Base-by-base conservation (phyloP, 2,113 vertebrate genomes). In the Daphoenositta chrysoptera region DNA sequence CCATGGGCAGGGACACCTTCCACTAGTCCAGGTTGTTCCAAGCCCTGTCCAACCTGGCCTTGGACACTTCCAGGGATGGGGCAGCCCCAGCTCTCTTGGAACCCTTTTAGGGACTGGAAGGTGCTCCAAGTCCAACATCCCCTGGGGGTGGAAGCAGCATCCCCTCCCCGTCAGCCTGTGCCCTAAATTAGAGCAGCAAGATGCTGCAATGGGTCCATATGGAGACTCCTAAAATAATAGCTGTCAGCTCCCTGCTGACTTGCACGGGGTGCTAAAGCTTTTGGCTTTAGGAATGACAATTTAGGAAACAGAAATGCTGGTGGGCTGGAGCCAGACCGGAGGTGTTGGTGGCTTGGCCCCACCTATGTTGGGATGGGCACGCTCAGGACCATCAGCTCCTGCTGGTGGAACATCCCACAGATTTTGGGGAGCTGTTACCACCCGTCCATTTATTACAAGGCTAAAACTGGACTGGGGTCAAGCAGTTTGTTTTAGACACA, bases 171-270 rank as follows among this genome's bases (percentile, higher is more conserved):
- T 57, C 94, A 60, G 80, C 2, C 88, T 72, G 90, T 92, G 95
- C 89, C 96, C 95, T 93, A 90, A 92, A 95, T 94, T 70, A 58
- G 89, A 95, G 94, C 64, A 35, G 90, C 68, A n/a, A 47, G 94
- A 83, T 94, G 91, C 86, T 90, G 91, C 80, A 53, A 0, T 90
- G 94, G 95, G 95, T 47, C 96, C 96, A 95, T 69, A 94, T 96
- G 95, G 95, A 96, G 94, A 66, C 93, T 95, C 94, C 72, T 13
- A 97, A 96, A 95, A 95, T 95, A 97, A 89, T 75, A 90, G 83
- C 76, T 96, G 80, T 40, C 72, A 89, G 83, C 89, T 96, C 83
- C 10, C 54, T 86, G 90, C 91, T 89, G 94, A 66, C 90, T 95
- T 37, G 85, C 71, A 80, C 13, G 47, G 95, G 90, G 88, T 50